Evolutionary conservation across 2,797 vertebrate genomes (phyloP), one percentile per base, ranked within the genome.

Genomic region (Jordanella pulchra): DNA sequence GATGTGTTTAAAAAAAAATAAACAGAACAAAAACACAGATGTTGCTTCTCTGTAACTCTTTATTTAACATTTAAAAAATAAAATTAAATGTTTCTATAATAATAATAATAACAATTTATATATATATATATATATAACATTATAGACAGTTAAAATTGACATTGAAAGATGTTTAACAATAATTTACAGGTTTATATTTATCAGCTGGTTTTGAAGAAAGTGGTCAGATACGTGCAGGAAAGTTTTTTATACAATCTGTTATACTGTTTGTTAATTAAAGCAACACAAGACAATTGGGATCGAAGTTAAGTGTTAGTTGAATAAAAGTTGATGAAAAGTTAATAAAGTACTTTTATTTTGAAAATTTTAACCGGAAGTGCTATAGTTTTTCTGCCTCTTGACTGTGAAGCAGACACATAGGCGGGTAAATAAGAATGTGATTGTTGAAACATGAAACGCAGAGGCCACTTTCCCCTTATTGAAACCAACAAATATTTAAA

Each of bases 391-490:
- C 0, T 0, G 2, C 2, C 56, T 17, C 77, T 90, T 91, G 74
- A 88, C 60, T 0, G 27, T 11, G 1, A 1, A 23, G 7, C 14
- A 0, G 18, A 1, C 3, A 11, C 64, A 73, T 70, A 88, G 81
- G 87, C 89, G 85, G 85, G 87, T 67, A 84, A 82, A 51, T 55
- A 60, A 70, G 60, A 78, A 54, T 0, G 70, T 1, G 55, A 1
- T 12, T 17, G 25, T 0, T 48, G 35, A 50, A 67, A 30, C 18
- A 0, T 90, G 89, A 88, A 84, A 84, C 86, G 83, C 2, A 1
- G 58, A 80, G 69, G 86, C 74, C 78, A 67, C 92, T 91, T 84
- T 94, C 69, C 30, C 35, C 23, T 21, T 18, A 48, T 48, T 2
- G 0, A 60, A 50, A 4, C 12, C 51, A 63, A 7, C 54, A 63